Base-by-base conservation (phyloP, 1,140 invertebrate genomes). In the Copidosoma floridanum region DNA sequence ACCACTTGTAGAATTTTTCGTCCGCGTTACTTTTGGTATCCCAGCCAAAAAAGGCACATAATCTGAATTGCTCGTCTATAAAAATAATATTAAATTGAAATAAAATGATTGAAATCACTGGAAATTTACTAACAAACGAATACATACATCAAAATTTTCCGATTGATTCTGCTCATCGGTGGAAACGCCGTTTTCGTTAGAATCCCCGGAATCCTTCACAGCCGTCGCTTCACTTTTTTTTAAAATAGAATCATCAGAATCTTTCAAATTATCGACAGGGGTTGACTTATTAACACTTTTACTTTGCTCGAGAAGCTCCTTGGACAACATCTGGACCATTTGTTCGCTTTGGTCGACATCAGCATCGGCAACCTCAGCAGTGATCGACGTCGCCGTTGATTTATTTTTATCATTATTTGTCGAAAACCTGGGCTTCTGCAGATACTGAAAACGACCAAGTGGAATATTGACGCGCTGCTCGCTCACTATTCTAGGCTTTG, bases 251-350 rank as follows among this genome's bases (percentile, higher is more conserved):
- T 57, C 32, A 18, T 61, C 54, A 55, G 58, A 58, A 52, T 57
- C 44, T 44, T 48, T 63, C 48, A 35, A 35, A 26, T 1, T 46
- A 51, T 59, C 53, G n/a, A 23, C 40, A 20, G 47, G 35, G 54
- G 38, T 12, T 11, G 58, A 64, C n/a, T 65, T 66, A 51, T 70
- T 64, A 8, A 72, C 47, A 24, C 60, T 68, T 70, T 77, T 73
- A 55, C 74, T 77, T 58, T 78, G 73, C 29, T 75, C 72, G 24
- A 78, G 64, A 65, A 78, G 75, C 58, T 78, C 75, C 40, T 73
- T 67, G 0, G 69, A 76, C 20, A 78, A 65, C 54, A 66, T 72
- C 46, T 71, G 67, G 32, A 78, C 73, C 7, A 74, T 57, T 1
- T 71, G 64, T 18, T 75, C 68, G 18, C 23, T 58, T 20, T 37